A percentile compares a stretch with the other conserved stretches of the same genome.
These are phyloP conservation scores for Lasioglossum villosulum DNA, from an alignment of 2,888 invertebrate species.

Conservation along the genomic window DNA sequence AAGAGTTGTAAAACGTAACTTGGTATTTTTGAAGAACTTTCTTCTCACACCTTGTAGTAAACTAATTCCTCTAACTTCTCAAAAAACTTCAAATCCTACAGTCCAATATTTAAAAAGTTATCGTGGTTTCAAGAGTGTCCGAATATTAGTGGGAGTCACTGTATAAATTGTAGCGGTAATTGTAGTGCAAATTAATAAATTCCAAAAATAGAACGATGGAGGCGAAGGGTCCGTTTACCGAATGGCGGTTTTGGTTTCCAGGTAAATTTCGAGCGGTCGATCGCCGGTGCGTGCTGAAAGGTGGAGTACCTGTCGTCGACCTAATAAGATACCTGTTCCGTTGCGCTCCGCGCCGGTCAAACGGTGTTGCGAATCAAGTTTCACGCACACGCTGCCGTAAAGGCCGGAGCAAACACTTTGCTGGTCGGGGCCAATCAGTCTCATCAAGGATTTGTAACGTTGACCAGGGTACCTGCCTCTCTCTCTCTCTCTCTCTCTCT, in stretches of 20 bases:
- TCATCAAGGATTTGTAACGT: slow-evolving; percentile 21
- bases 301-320: slow-evolving; percentile 16
- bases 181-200: too few relatives aligned
- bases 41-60: too few relatives aligned
- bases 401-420: slow-evolving; percentile 36
- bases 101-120: too few relatives aligned
- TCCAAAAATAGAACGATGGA: not conserved
- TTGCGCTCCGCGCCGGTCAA: slow-evolving; percentile 23
- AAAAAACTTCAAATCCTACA: too few relatives aligned
- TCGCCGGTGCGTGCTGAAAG: not conserved
- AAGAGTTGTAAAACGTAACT: too few relatives aligned
- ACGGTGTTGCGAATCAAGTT: slow-evolving; percentile 38
- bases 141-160: too few relatives aligned
- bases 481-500: too few relatives aligned
- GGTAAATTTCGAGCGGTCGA: not conserved
- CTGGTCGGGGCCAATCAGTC: slow-evolving; percentile 30
- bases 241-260: not conserved
- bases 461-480: not conserved
- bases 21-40: too few relatives aligned
- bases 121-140: too few relatives aligned
- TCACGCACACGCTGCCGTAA: slow-evolving; percentile 34
- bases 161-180: too few relatives aligned
- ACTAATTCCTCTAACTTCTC: too few relatives aligned
- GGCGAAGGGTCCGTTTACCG: not conserved
- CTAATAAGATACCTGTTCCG: slow-evolving; percentile 40